phyloP scores from a whole-genome alignment of 2,888 invertebrate species.

The Platyscelio sp. region DNA sequence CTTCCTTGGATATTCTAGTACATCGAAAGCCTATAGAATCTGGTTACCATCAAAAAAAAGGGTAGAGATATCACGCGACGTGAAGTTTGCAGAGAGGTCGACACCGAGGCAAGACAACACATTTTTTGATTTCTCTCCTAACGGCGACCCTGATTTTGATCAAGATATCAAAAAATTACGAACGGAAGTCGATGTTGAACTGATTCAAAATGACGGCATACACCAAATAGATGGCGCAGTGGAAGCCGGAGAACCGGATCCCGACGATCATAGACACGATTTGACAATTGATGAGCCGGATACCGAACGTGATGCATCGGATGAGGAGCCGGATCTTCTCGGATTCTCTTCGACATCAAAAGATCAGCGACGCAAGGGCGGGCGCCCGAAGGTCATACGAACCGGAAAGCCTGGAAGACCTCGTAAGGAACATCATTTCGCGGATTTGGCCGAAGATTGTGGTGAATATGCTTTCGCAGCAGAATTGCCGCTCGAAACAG shows the following conservation, averaged over 20 bases:
- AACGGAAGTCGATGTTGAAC: no score
- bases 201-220: no score
- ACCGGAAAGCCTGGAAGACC: constrained; percentile 10
- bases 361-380: not conserved
- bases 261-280: not conserved
- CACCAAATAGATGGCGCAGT: no score
- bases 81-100: not conserved
- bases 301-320: no score
- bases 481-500: not conserved
- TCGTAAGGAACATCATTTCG: not conserved
- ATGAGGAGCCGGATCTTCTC: not conserved
- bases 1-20: not conserved
- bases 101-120: no score
- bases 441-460: not conserved
- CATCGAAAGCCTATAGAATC: not conserved
- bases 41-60: not conserved
- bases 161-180: no score
- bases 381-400: not conserved
- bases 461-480: not conserved
- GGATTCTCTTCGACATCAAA: not conserved
- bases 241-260: not conserved
- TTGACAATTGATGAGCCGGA: not conserved
- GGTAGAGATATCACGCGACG: not conserved
- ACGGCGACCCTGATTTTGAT: no score
- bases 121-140: no score